Percentiles rank a stretch among this genome's conserved stretches.
Conservation (phyloP, 2,113 vertebrate genomes). For the Siphamia tubifer region DNA sequence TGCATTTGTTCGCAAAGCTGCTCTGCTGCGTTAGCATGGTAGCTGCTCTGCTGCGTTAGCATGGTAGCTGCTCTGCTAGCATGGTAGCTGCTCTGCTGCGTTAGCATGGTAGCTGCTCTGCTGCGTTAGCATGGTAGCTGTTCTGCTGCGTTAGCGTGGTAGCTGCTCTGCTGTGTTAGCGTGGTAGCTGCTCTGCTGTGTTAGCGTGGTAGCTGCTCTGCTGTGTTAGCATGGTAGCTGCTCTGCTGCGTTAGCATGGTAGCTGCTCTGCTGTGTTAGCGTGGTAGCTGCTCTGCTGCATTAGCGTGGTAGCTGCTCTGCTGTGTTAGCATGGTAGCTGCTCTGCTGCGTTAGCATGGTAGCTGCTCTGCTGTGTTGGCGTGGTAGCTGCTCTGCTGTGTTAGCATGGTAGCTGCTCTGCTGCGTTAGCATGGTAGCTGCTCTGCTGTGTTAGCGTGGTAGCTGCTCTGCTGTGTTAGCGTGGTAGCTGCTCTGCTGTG, state of each 20-base stretch:
- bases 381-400: not conserved
- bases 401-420: not conserved
- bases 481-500: not conserved
- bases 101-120: not conserved
- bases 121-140: not conserved
- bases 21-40: not conserved
- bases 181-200: not conserved
- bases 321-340: not conserved
- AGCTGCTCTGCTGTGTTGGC: not conserved
- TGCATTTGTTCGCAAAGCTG: not conserved
- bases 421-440: not conserved
- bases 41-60: not conserved
- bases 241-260: no score
- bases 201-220: not conserved
- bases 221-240: not conserved
- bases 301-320: not conserved
- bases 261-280: not conserved
- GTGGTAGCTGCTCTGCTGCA: not conserved
- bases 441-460: no score
- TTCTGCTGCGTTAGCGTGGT: no score
- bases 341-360: no score
- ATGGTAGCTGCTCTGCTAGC: not conserved
- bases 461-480: not conserved
- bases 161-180: not conserved
- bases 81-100: not conserved